Evolutionary conservation across 2,113 vertebrate genomes (phyloP).

Genomic region (Cyprinodon brontotheroides): DNA sequence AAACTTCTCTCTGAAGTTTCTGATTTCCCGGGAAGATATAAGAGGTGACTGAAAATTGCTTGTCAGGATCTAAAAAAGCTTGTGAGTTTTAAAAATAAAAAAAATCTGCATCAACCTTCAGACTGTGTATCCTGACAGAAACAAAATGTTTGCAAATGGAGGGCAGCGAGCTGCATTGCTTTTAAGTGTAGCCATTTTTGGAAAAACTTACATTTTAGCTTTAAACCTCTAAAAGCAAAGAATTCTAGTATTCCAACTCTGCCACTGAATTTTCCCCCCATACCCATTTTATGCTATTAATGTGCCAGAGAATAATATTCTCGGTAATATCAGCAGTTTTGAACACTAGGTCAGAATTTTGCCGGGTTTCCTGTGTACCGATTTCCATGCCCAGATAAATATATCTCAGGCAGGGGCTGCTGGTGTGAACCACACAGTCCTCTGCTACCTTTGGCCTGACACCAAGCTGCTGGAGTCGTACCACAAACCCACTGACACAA

Average conservation of each 20-base stretch:
- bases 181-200: conserved; percentile 14
- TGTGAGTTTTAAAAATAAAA: conserved; percentile 37
- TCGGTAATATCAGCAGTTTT: conserved; percentile 72
- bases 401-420: conserved; percentile 73
- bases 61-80: conserved; percentile 30
- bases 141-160: not conserved
- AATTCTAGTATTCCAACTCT: not conserved
- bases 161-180: not conserved
- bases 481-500: conserved; percentile 62
- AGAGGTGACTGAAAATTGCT: conserved; percentile 45
- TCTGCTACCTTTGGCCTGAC: conserved; percentile 70
- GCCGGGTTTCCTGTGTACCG: conserved; percentile 71
- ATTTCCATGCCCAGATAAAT: conserved; percentile 77
- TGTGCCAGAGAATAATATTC: conserved; percentile 68
- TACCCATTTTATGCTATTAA: conserved; percentile 74
- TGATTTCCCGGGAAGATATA: conserved; percentile 44
- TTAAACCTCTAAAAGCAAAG: conserved; percentile 13
- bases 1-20: conserved; percentile 34
- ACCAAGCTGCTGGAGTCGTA: conserved; percentile 75
- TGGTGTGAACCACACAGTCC: conserved; percentile 56
- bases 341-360: conserved; percentile 47
- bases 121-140: not conserved
- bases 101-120: conserved; percentile 12
- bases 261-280: conserved; percentile 44
- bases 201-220: conserved; percentile 8